Conservation (phyloP, 92 coral and sea anemone genomes). For the Porites evermanni region DNA sequence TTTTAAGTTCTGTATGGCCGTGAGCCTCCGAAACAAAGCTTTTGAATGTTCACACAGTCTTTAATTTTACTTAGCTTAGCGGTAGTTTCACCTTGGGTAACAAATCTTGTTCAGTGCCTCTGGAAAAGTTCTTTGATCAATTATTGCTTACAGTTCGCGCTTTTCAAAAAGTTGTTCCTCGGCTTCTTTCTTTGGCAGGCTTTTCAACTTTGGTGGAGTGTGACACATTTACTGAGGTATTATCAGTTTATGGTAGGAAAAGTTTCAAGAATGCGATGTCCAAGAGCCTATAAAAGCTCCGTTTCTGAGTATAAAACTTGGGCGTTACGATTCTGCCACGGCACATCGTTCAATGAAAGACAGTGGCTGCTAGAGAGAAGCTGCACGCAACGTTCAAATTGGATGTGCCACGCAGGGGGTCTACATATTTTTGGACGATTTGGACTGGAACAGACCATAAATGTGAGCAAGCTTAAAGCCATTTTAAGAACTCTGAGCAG, state of each 20-base stretch:
- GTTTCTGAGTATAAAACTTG: slow-evolving; percentile 5
- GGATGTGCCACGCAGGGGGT: slow-evolving; percentile 38
- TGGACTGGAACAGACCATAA: slow-evolving; percentile 33
- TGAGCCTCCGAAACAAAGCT: slow-evolving; percentile 3
- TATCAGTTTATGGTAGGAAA: not conserved
- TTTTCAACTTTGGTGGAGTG: slow-evolving; percentile 38
- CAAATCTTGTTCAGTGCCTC: not conserved
- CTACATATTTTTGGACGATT: slow-evolving; percentile 32
- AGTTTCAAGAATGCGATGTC: not conserved
- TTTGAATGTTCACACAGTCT: not conserved
- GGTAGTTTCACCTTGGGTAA: not conserved
- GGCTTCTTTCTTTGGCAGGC: slow-evolving; percentile 37
- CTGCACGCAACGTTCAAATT: slow-evolving; percentile 9
- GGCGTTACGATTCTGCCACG: not conserved
- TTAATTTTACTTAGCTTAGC: not conserved
- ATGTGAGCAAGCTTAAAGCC: slow-evolving; percentile 36
- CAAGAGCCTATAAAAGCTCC: slow-evolving; percentile 2
- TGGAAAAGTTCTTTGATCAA: not conserved
- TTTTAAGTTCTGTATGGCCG: slow-evolving; percentile 65
- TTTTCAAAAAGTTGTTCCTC: slow-evolving; percentile 2
- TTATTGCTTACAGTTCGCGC: not conserved
- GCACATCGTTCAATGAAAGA: not conserved
- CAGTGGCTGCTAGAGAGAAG: not conserved
- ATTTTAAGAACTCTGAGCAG: slow-evolving; percentile 12
- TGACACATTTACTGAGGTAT: slow-evolving; percentile 21